phyloP scores from a whole-genome alignment of 2,797 vertebrate species.

The Enteromius afrohamiltoni region DNA sequence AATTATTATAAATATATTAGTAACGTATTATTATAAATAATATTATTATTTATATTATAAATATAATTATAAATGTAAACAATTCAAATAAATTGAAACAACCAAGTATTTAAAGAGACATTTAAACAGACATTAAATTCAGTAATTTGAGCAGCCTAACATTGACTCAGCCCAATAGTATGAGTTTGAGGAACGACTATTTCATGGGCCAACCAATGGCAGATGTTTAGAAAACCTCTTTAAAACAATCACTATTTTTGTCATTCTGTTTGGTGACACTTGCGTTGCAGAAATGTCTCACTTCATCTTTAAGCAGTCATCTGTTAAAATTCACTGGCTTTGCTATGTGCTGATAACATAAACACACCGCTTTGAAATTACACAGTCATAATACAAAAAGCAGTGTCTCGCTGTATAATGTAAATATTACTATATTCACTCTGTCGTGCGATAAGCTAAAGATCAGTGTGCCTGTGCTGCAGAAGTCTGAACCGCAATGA shows the following conservation, averaged over 20 bases:
- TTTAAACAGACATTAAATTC: constrained; percentile 1
- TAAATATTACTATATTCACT: constrained; percentile 29
- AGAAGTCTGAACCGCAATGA: constrained; percentile 38
- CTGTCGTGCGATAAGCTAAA: not conserved
- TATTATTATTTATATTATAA: too few relatives aligned
- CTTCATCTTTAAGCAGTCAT: constrained; percentile 5
- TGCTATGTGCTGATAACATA: constrained; percentile 9
- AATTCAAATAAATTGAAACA: not conserved
- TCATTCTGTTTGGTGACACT: not conserved
- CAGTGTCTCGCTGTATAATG: constrained; percentile 4
- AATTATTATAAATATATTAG: not conserved
- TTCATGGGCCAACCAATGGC: constrained; percentile 6
- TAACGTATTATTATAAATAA: not conserved
- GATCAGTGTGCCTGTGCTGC: constrained; percentile 10
- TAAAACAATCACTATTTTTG: not conserved
- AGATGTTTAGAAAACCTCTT: not conserved
- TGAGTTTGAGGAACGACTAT: not conserved
- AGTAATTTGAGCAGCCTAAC: not conserved
- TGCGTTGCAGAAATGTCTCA: not conserved
- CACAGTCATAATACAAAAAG: constrained; percentile 8
- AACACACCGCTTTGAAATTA: not conserved
- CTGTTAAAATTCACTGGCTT: not conserved
- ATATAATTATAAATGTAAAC: not conserved
- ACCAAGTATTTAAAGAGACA: not conserved
- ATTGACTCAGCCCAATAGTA: not conserved